phyloP scores from a whole-genome alignment of 1,140 invertebrate genomes.

The Drosophila subpulchrella region DNA sequence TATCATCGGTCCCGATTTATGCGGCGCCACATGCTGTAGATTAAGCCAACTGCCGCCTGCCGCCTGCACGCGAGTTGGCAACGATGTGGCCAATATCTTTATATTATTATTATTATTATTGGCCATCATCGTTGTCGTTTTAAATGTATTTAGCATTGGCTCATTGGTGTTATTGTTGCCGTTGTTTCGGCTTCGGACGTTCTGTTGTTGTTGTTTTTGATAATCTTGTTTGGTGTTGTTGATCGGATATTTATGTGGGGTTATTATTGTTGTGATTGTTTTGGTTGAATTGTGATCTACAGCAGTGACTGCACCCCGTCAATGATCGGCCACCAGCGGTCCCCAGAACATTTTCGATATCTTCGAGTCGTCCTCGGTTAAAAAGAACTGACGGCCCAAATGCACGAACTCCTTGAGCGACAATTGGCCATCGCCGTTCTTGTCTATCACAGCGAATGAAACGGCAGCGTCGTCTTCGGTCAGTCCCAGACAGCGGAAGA shows the following conservation, averaged over 20 bases:
- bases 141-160: constrained; percentile 61
- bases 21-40: constrained; percentile 74
- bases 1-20: constrained; percentile 41
- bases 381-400: constrained; percentile 91
- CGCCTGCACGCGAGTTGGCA: constrained; percentile 63
- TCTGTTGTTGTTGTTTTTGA: constrained; percentile 11
- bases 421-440: constrained; percentile 90
- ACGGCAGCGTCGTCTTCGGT: constrained; percentile 90
- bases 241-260: neutral
- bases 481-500: constrained; percentile 91
- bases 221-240: neutral
- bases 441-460: constrained; percentile 91
- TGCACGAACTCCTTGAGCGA: constrained; percentile 91
- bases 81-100: constrained; percentile 17
- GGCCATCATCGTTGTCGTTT: constrained; percentile 16
- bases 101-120: neutral
- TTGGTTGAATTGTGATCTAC: constrained; percentile 55
- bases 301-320: constrained; percentile 79
- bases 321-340: constrained; percentile 86
- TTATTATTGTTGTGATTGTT: constrained; percentile 8
- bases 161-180: constrained; percentile 36
- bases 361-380: constrained; percentile 89
- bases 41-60: constrained; percentile 67
- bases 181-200: constrained; percentile 9
- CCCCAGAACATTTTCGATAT: constrained; percentile 95